Base-by-base conservation (phyloP, 2,888 invertebrate genomes). In the Neoitamus cyanurus region DNA sequence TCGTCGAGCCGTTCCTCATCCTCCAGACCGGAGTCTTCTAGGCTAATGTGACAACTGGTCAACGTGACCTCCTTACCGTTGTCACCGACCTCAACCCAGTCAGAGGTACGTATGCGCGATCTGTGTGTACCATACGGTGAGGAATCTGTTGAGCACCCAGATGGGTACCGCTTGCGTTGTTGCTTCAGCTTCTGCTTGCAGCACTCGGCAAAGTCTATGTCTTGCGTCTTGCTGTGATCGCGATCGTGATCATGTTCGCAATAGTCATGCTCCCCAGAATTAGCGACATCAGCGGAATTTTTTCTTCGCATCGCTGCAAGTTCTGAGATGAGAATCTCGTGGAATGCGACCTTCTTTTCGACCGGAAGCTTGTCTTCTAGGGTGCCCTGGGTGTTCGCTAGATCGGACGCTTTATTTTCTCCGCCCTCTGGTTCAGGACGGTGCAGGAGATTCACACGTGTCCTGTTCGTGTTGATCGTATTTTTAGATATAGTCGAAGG, bases 271-370 rank as follows among this genome's bases (percentile, higher is more conserved):
- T 84, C 84, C 11, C 37, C 68, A 75, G 69, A 82, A 82, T 37
- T 82, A 36, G 25, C 82, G 36, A 9, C n/a, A 37, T 69, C 68
- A 3, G 37, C n/a, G 37, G 69, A 28, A 82, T 34, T 78, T 37
- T 82, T 87, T 83, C 88, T 89, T 85, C 93, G 93, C 95, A 95
- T 95, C 83, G 93, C 93, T 88, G 95, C 93, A 90, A 95, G 89
- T 89, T 95, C 95, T 86, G 94, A 93, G 88, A 95, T 95, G 88
- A 95, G 92, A 91, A 94, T 93, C 90, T 95, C 95, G 89, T 95
- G 95, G 89, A 91, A 91, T 69, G 90, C 89, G 46, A 90, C 89
- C 87, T 91, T 90, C 88, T 90, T 91, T 42, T 90, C 90, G 0
- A 89, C 88, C 7, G 89, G 88, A 78, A 89, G 89, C 20, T 85